phyloP scores from a whole-genome alignment of 2,888 invertebrate genomes.

The Brachycybe producta region DNA sequence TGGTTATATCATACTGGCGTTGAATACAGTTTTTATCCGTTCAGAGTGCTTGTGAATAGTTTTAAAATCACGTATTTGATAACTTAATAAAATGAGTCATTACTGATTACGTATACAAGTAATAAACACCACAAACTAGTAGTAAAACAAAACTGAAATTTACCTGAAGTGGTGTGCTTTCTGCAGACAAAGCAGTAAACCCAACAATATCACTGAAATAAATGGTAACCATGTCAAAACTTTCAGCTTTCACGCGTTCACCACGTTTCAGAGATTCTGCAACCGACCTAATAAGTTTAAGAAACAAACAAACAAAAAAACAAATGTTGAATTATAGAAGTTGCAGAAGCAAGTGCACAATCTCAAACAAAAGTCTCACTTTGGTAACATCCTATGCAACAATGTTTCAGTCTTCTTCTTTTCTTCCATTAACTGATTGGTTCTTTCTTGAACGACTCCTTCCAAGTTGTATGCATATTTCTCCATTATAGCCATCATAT shows the following conservation, averaged over 20 bases:
- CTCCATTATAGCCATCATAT: constrained; percentile 82
- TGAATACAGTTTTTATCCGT: no score
- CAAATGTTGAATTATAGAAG: background rate
- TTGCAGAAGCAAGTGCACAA: background rate
- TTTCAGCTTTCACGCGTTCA: constrained; percentile 77
- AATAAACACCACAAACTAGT: no score
- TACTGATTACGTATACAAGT: no score
- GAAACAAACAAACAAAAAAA: background rate
- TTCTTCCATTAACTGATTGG: constrained; percentile 64
- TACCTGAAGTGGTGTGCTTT: constrained; percentile 78
- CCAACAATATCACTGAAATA: constrained; percentile 93
- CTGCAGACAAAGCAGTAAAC: constrained; percentile 82
- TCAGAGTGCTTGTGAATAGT: no score
- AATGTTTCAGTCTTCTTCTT: constrained; percentile 73
- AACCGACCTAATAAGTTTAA: constrained; percentile 38
- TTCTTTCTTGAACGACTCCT: constrained; percentile 65
- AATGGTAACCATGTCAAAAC: constrained; percentile 82
- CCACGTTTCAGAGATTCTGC: constrained; percentile 85
- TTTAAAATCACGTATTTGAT: no score
- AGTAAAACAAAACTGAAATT: no score
- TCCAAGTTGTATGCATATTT: constrained; percentile 79
- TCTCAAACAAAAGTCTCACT: constrained; percentile 32
- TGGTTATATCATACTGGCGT: no score
- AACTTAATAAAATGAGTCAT: no score
- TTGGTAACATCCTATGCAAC: constrained; percentile 70